Evolutionary conservation across 2,888 invertebrate genomes (phyloP), one percentile per base, ranked within the genome.

Genomic region (Ferdinandea cuprea): DNA sequence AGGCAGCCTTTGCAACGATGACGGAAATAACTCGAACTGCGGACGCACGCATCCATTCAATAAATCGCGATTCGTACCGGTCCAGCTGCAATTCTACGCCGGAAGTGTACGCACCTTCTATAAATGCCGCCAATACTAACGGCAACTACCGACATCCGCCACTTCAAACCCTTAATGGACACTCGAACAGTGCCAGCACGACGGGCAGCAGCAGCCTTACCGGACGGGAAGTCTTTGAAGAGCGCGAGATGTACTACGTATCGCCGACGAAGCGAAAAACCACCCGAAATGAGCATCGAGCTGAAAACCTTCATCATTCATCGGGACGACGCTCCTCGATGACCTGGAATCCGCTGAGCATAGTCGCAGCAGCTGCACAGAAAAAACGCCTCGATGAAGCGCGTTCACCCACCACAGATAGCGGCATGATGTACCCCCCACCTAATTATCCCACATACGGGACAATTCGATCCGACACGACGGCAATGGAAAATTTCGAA

Each of bases 211-310:
- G 83, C 15, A 83, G 83, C 72, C 37, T 83, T 5, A 78, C 72
- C 30, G 78, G 72, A 6, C 83, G 83, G 0, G 83, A 83, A 40
- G 68, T 72, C 15, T 87, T 87, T 68, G 90, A 90, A 66, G 90
- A 90, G 37, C 89, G 89, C 42, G 90, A 91, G 50, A 88, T 90
- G 69, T 91, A 89, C 85, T 90, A 89, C 83, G 88, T 91, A 0
- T 90, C 90, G 11, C 91, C 90, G 3, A 88, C 91, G 21, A 90
- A 91, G 58, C 88, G 89, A 86, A 89, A 89, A 88, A 85, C 79
- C 69, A 85, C 71, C 50, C 69, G 85, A 25, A 71, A 74, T 71
- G 76, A 83, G 86, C 68, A 63, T 85, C 69, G 80, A 74, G 40
- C 72, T 58, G 71, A 86, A 17, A 74, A 69, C 15, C 69, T 77